phyloP scores from a whole-genome alignment of 2,797 vertebrate species.

The Protonibea diacanthus region DNA sequence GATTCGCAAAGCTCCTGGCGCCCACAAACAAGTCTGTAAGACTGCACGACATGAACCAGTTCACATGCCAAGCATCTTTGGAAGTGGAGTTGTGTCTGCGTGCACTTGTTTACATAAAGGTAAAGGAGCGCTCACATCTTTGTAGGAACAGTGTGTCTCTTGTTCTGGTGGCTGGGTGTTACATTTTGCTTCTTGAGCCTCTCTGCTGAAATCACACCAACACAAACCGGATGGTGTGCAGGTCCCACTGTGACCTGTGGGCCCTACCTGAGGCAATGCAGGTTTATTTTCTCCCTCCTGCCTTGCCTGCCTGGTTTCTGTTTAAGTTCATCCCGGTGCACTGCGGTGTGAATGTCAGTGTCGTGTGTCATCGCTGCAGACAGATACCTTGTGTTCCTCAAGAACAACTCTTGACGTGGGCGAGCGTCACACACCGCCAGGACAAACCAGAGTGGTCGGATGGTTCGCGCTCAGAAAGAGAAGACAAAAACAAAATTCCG shows the following conservation, averaged over 20 bases:
- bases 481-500: conserved; percentile 47
- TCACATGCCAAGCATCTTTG: not conserved
- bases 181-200: not conserved
- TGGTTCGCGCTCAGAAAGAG: conserved; percentile 4
- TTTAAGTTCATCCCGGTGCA: conserved; percentile 31
- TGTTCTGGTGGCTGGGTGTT: conserved; percentile 11
- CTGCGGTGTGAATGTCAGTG: conserved; percentile 35
- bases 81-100: conserved; percentile 9
- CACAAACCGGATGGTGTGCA: conserved; percentile 1
- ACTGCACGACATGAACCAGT: not conserved
- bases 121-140: not conserved
- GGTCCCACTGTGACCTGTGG: conserved; percentile 19
- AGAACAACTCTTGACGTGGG: conserved; percentile 38
- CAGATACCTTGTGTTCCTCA: conserved; percentile 32
- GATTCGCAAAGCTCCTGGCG: conserved; percentile 34
- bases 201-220: conserved; percentile 18
- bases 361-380: conserved; percentile 36
- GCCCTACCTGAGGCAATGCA: conserved; percentile 30
- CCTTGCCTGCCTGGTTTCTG: conserved; percentile 22
- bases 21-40: conserved; percentile 40
- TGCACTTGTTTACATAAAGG: conserved; percentile 33
- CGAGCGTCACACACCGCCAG: conserved; percentile 10
- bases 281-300: conserved; percentile 5
- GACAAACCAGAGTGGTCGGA: conserved; percentile 43
- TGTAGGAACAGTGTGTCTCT: conserved; percentile 12